Percentiles rank a stretch among this genome's conserved stretches.
Conservation (phyloP, 2,113 vertebrate species). For the Heterotilapia buettikoferi region DNA sequence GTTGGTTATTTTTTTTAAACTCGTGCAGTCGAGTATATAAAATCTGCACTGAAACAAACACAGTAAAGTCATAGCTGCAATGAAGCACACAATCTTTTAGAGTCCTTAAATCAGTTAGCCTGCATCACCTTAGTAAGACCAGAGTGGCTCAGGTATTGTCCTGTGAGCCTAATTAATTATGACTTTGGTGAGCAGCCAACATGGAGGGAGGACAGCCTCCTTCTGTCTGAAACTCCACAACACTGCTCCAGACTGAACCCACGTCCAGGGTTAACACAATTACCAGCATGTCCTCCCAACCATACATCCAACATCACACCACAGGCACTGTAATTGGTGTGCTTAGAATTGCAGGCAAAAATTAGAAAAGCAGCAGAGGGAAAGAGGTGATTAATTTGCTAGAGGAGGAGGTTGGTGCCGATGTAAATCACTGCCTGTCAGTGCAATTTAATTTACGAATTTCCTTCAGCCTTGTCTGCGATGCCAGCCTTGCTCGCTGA, state of each 20-base stretch:
- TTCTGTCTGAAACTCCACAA: slow-evolving; percentile 44
- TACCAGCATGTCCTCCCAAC: slow-evolving; percentile 55
- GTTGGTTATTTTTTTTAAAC: not conserved
- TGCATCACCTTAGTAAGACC: slow-evolving; percentile 28
- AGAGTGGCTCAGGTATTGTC: slow-evolving; percentile 33
- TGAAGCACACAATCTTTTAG: not conserved
- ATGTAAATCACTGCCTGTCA: slow-evolving; percentile 65
- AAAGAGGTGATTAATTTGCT: slow-evolving; percentile 64
- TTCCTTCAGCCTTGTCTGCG: slow-evolving; percentile 55
- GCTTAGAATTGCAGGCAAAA: slow-evolving; percentile 39
- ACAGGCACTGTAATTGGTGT: slow-evolving; percentile 60
- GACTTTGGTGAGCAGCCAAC: slow-evolving; percentile 47
- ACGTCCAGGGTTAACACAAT: slow-evolving; percentile 55
- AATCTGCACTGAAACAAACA: not conserved
- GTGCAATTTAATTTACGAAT: slow-evolving; percentile 59
- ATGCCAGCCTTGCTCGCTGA: slow-evolving; percentile 44
- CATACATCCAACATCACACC: slow-evolving; percentile 51
- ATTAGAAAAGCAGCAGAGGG: slow-evolving; percentile 43
- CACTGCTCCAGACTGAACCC: slow-evolving; percentile 40
- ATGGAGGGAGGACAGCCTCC: slow-evolving; percentile 40
- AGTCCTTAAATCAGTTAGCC: slow-evolving; percentile 28
- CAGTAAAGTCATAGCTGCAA: not conserved
- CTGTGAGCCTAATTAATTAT: slow-evolving; percentile 54
- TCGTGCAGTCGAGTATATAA: not conserved
- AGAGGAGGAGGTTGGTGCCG: slow-evolving; percentile 48